These are phyloP conservation scores for Acanthisitta chloris DNA, from an alignment of 2,113 vertebrate species.

Conservation along the genomic window DNA sequence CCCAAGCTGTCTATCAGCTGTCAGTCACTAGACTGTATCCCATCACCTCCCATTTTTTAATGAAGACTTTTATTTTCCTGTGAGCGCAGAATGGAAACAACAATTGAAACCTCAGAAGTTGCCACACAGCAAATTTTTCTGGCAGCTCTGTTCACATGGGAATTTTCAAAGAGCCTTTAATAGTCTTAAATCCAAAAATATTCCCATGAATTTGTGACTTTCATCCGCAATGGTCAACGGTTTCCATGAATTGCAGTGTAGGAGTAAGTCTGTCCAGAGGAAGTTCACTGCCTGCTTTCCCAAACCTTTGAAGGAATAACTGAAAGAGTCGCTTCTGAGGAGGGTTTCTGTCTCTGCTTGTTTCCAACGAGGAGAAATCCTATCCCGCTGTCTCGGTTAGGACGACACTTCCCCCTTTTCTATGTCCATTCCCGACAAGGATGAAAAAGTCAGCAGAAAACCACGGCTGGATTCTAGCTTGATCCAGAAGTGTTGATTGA, in stretches of 20 bases:
- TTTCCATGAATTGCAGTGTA: constrained; percentile 20
- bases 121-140: constrained; percentile 27
- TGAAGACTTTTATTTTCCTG: neutral
- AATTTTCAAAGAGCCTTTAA: constrained; percentile 25
- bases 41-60: neutral
- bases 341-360: neutral
- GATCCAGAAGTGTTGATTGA: neutral
- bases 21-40: neutral
- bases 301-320: constrained; percentile 8
- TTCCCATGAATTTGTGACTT: constrained; percentile 6
- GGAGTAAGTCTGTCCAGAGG: neutral
- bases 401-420: neutral
- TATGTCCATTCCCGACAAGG: neutral
- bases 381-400: neutral
- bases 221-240: neutral
- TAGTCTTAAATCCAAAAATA: constrained; percentile 16
- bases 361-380: neutral
- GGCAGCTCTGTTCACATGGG: constrained; percentile 9
- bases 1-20: neutral
- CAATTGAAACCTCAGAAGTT: constrained; percentile 47
- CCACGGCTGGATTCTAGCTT: neutral
- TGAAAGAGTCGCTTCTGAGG: neutral
- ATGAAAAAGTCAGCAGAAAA: neutral
- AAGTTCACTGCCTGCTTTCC: neutral
- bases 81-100: neutral